Evolutionary conservation across 2,888 invertebrate genomes (phyloP).

Genomic region (Silvanus unidentatus): DNA sequence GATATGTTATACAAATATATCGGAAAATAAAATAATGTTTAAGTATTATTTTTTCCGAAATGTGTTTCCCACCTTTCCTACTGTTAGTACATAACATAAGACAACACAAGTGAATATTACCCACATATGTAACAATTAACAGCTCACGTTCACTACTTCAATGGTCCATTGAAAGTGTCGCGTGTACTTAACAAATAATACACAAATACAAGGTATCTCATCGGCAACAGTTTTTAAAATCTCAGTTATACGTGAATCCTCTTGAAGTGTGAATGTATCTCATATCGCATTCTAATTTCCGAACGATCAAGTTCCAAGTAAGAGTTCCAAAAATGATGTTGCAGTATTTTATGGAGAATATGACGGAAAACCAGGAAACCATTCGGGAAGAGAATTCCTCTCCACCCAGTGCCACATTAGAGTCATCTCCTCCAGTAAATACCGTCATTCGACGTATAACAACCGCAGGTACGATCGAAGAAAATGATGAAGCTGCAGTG

Average conservation of each 20-base stretch:
- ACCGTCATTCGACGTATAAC: slow-evolving; percentile 37
- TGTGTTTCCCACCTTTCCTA: slow-evolving; percentile 22
- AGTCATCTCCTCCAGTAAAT: slow-evolving; percentile 9
- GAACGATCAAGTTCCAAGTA: no score
- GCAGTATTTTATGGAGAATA: no score
- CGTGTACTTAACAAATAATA: slow-evolving; percentile 18
- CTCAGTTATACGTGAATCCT: no score
- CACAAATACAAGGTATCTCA: slow-evolving; percentile 1
- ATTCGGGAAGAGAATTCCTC: no score
- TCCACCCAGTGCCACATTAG: not conserved
- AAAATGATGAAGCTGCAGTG: slow-evolving; percentile 26
- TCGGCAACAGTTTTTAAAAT: no score
- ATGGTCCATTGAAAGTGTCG: slow-evolving; percentile 14
- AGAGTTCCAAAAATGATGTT: no score
- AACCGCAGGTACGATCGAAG: slow-evolving; percentile 41
- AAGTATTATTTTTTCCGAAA: slow-evolving; percentile 34
- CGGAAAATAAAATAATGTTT: slow-evolving; percentile 14
- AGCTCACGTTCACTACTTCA: slow-evolving; percentile 5
- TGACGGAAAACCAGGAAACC: no score
- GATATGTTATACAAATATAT: slow-evolving; percentile 38
- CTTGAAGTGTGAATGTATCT: no score
- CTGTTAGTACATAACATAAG: slow-evolving; percentile 13
- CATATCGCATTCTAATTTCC: no score
- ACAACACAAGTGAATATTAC: slow-evolving; percentile 15
- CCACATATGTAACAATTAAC: slow-evolving; percentile 6